phyloP scores from a whole-genome alignment of 1,140 invertebrate genomes.

The Lordiphosa clarofinis region DNA sequence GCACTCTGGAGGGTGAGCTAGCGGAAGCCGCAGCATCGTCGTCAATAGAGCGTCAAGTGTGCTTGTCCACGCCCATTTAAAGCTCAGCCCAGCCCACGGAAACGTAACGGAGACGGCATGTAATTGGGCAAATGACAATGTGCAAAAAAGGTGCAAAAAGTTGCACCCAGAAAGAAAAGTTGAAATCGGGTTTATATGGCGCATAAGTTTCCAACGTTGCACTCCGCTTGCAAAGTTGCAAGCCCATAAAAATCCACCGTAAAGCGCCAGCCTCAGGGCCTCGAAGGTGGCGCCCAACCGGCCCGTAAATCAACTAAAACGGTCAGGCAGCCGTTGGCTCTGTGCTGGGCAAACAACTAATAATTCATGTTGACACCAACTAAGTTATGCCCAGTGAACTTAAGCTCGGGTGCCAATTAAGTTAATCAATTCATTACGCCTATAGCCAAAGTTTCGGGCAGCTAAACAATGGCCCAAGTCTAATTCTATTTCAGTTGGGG shows the following conservation, averaged over 20 bases:
- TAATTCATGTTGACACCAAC: conserved; percentile 71
- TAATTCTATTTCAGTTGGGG: conserved; percentile 20
- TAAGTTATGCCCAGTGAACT: conserved; percentile 65
- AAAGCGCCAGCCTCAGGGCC: conserved; percentile 37
- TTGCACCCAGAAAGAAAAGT: conserved; percentile 9
- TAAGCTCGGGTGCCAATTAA: conserved; percentile 50
- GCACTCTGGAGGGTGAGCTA: conserved; percentile 54
- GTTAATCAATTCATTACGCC: conserved; percentile 71
- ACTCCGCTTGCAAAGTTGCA: conserved; percentile 62
- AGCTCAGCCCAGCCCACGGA: conserved; percentile 28
- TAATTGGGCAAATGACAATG: conserved; percentile 67
- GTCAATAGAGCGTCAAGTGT: conserved; percentile 66
- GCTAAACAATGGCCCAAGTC: not conserved
- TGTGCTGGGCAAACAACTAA: conserved; percentile 33
- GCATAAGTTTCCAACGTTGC: conserved; percentile 49
- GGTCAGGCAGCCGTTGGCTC: conserved; percentile 26
- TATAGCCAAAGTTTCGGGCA: not conserved
- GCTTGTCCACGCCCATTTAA: conserved; percentile 67
- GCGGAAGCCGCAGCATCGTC: conserved; percentile 38
- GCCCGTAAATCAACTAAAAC: conserved; percentile 60
- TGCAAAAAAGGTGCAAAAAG: conserved; percentile 52
- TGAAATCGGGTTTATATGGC: conserved; percentile 48
- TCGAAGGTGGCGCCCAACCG: conserved; percentile 21
- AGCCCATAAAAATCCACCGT: conserved; percentile 66
- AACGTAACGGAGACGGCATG: conserved; percentile 17